phyloP scores from a whole-genome alignment of 2,797 vertebrate species.

The Sebastes elongatus region DNA sequence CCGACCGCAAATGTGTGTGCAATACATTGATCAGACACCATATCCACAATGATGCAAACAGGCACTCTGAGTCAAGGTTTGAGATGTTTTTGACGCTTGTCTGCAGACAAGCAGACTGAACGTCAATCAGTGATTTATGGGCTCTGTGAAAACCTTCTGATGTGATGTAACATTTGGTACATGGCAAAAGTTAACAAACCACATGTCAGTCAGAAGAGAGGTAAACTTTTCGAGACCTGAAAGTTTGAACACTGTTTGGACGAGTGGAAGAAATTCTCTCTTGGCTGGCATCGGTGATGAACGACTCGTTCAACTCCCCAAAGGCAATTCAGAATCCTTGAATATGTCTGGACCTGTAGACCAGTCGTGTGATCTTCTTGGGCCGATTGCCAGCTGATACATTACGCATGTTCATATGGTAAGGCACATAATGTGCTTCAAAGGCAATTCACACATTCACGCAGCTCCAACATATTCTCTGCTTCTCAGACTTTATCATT shows the following conservation, averaged over 20 bases:
- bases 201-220: background rate
- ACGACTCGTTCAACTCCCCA: constrained; percentile 19
- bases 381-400: background rate
- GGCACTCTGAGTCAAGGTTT: background rate
- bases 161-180: constrained; percentile 1
- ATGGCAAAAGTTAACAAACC: constrained; percentile 12
- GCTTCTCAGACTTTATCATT: constrained; percentile 45
- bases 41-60: background rate
- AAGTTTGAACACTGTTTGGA: background rate
- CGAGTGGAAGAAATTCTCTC: background rate
- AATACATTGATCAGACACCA: background rate
- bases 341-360: constrained; percentile 45
- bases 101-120: background rate
- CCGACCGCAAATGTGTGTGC: background rate
- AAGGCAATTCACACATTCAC: background rate
- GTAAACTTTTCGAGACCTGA: background rate
- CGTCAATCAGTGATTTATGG: background rate
- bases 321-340: constrained; percentile 30
- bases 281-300: constrained; percentile 7
- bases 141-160: background rate
- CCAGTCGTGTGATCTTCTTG: background rate
- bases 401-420: background rate
- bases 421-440: background rate
- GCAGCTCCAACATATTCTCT: constrained; percentile 19
- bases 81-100: background rate